phyloP scores from a whole-genome alignment of 1,140 invertebrate genomes.

The Ceratina japonica region DNA sequence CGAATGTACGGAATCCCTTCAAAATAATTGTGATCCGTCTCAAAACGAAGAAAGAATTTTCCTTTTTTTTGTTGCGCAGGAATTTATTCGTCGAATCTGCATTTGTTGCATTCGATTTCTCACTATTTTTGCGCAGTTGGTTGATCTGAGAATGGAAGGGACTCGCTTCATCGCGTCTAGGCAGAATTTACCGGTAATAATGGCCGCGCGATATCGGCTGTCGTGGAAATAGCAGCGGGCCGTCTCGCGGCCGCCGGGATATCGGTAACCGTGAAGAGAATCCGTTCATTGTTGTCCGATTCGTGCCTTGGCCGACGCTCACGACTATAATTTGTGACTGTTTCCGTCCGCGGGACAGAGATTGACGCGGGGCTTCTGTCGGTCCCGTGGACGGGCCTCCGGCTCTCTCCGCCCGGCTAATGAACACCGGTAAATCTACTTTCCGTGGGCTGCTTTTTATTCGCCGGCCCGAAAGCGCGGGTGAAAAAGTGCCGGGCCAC shows the following conservation, averaged over 20 bases:
- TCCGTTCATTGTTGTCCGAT: background rate
- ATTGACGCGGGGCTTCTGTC: background rate
- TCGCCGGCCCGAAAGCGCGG: background rate
- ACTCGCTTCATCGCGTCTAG: constrained; percentile 18
- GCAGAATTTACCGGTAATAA: constrained; percentile 33
- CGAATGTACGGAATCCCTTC: no score
- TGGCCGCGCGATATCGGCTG: constrained; percentile 20
- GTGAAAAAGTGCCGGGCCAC: background rate
- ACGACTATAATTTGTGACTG: background rate
- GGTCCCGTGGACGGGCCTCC: background rate
- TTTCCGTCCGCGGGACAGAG: background rate
- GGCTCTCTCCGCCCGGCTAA: background rate
- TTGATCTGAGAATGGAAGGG: constrained; percentile 38
- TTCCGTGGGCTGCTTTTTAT: background rate
- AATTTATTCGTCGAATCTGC: no score
- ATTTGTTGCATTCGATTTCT: background rate
- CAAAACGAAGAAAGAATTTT: constrained; percentile 13
- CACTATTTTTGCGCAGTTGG: constrained; percentile 15
- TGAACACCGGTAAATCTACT: background rate
- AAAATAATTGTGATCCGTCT: background rate
- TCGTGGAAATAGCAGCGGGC: constrained; percentile 1
- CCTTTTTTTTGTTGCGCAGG: no score
- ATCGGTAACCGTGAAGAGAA: constrained; percentile 6
- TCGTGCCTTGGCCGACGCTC: background rate
- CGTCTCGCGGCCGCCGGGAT: background rate